These are phyloP conservation scores for Brienomyrus longianalis DNA, from an alignment of 2,113 vertebrate genomes.

Conservation along the genomic window DNA sequence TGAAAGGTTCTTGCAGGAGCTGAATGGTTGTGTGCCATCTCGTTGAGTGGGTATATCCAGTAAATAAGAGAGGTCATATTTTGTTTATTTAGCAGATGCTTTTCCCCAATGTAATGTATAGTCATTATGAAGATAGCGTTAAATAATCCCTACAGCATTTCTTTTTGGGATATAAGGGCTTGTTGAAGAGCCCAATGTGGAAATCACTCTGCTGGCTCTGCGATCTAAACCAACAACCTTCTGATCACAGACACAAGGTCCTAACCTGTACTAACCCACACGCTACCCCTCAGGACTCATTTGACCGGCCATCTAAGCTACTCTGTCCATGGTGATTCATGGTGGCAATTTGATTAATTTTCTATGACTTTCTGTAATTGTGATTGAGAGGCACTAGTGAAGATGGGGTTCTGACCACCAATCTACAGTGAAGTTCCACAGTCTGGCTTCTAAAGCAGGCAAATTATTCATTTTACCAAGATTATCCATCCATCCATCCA, in stretches of 20 bases:
- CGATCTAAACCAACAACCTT: background rate
- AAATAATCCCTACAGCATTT: background rate
- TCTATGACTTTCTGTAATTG: slow-evolving; percentile 99
- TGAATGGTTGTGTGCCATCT: slow-evolving; percentile 46
- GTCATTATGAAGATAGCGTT: background rate
- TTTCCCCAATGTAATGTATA: background rate
- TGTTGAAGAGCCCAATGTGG: background rate
- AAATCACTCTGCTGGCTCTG: background rate
- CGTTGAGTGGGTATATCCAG: slow-evolving; percentile 64
- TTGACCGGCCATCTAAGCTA: slow-evolving; percentile 61
- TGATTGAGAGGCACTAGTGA: slow-evolving; percentile 92
- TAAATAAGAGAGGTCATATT: slow-evolving; percentile 94
- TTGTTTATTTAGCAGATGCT: slow-evolving; percentile 47
- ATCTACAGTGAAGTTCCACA: slow-evolving; percentile 53
- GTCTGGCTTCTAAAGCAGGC: slow-evolving; percentile 51
- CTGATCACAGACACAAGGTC: background rate
- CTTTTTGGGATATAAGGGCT: background rate
- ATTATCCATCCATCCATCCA: background rate
- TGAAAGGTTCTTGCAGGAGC: slow-evolving; percentile 54
- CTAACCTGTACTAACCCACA: background rate
- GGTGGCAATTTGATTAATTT: slow-evolving; percentile 99
- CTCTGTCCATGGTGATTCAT: slow-evolving; percentile 82
- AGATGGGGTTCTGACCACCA: background rate
- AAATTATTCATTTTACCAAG: background rate
- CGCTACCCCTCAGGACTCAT: background rate